Evolutionary conservation across 1,140 invertebrate genomes (phyloP).

Genomic region (Dinoponera quadriceps): DNA sequence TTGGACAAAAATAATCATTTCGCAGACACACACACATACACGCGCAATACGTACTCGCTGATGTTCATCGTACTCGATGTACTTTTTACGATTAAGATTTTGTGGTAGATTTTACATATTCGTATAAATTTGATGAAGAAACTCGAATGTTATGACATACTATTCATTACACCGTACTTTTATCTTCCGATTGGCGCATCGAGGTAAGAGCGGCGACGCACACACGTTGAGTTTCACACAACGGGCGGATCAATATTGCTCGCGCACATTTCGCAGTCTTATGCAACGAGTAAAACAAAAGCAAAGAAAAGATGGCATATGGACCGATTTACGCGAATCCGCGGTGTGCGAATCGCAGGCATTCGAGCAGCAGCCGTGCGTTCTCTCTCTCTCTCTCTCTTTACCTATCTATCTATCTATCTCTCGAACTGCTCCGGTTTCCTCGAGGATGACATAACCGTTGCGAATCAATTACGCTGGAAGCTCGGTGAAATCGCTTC

Average conservation of each 20-base stretch:
- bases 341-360: neutral
- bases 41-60: neutral
- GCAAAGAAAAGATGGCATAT: neutral
- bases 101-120: slow-evolving; percentile 11
- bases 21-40: too few relatives aligned
- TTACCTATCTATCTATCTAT: neutral
- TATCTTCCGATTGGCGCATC: neutral
- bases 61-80: neutral
- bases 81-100: neutral
- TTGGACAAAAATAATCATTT: neutral
- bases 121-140: too few relatives aligned
- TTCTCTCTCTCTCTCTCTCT: slow-evolving; percentile 3
- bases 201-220: too few relatives aligned
- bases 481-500: slow-evolving; percentile 64
- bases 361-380: slow-evolving; percentile 16
- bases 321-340: neutral
- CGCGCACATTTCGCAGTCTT: neutral
- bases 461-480: slow-evolving; percentile 72
- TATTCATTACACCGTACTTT: neutral
- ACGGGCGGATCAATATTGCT: neutral
- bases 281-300: neutral
- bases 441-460: slow-evolving; percentile 63
- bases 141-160: neutral
- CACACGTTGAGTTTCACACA: neutral
- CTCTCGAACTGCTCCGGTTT: slow-evolving; percentile 30